These are phyloP conservation scores for Syngnathus acus DNA, from an alignment of 2,797 vertebrate species.

Conservation along the genomic window DNA sequence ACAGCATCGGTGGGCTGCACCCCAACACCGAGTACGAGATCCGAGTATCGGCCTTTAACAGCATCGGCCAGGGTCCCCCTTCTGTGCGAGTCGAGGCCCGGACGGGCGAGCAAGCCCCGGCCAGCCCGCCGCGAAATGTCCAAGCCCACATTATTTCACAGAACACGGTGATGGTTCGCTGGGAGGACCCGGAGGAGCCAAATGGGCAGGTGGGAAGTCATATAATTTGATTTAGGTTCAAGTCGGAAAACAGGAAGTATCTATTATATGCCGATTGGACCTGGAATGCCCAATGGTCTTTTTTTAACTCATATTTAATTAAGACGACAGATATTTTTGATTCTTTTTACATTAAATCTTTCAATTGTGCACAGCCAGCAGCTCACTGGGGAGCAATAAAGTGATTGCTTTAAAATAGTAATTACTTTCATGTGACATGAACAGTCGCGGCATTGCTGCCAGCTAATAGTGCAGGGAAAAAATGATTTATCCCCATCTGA, in stretches of 20 bases:
- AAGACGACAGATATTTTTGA: background rate
- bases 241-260: background rate
- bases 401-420: background rate
- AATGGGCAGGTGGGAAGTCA: slow-evolving; percentile 81
- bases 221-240: background rate
- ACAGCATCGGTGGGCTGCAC: slow-evolving; percentile 96
- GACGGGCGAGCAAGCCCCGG: slow-evolving; percentile 91
- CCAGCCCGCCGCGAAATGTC: slow-evolving; percentile 89
- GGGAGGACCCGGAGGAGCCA: slow-evolving; percentile 96
- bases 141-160: slow-evolving; percentile 89
- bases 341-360: background rate
- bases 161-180: slow-evolving; percentile 92
- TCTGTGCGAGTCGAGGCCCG: slow-evolving; percentile 87
- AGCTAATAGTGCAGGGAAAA: background rate
- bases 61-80: slow-evolving; percentile 91
- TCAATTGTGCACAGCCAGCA: background rate
- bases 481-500: slow-evolving; percentile 3
- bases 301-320: slow-evolving; percentile 1
- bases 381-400: background rate
- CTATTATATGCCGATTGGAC: too few relatives aligned
- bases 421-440: background rate
- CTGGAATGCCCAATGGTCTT: background rate
- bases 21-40: slow-evolving; percentile 97
- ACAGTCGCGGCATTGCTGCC: background rate
- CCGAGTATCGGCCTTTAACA: slow-evolving; percentile 92